These are phyloP conservation scores for Chrysomallon squamiferum DNA, from an alignment of 1,140 invertebrate genomes.

Conservation along the genomic window DNA sequence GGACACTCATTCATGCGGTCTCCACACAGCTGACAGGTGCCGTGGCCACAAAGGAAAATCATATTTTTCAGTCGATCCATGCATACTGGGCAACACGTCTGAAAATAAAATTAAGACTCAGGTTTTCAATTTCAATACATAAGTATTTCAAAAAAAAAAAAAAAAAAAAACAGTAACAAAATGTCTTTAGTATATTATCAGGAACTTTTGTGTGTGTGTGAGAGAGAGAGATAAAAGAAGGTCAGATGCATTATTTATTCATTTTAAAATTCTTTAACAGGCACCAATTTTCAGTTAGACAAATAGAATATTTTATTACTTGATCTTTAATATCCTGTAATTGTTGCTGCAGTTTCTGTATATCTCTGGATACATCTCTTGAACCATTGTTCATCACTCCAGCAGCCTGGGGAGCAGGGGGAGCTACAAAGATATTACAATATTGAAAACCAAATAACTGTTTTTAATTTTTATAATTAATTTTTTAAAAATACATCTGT, in stretches of 20 bases:
- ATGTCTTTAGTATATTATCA: too few species aligned
- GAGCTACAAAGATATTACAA: slow-evolving; percentile 34
- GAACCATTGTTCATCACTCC: slow-evolving; percentile 84
- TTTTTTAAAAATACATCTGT: too few species aligned
- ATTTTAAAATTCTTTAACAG: too few species aligned
- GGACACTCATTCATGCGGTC: slow-evolving; percentile 96
- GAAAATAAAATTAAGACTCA: slow-evolving; percentile 32
- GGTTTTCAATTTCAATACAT: background rate
- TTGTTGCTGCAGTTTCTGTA: slow-evolving; percentile 94
- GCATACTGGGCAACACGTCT: slow-evolving; percentile 98
- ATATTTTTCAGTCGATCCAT: slow-evolving; percentile 97
- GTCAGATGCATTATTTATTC: too few species aligned
- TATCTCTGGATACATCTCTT: slow-evolving; percentile 76
- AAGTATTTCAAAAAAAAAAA: background rate
- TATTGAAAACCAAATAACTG: too few species aligned
- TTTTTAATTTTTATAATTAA: too few species aligned
- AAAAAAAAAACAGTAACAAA: too few species aligned
- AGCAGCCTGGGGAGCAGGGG: slow-evolving; percentile 47
- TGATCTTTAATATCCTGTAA: slow-evolving; percentile 97
- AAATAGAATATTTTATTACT: too few species aligned
- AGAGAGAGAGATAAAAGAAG: too few species aligned
- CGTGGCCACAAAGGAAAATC: slow-evolving; percentile 98
- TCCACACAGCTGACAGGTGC: slow-evolving; percentile 97
- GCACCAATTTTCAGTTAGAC: too few species aligned
- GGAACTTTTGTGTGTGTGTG: too few species aligned